A percentile compares a stretch with the other conserved stretches of the same genome.
Conservation (phyloP, 2,797 vertebrate genomes). For the Myotis vivesi region DNA sequence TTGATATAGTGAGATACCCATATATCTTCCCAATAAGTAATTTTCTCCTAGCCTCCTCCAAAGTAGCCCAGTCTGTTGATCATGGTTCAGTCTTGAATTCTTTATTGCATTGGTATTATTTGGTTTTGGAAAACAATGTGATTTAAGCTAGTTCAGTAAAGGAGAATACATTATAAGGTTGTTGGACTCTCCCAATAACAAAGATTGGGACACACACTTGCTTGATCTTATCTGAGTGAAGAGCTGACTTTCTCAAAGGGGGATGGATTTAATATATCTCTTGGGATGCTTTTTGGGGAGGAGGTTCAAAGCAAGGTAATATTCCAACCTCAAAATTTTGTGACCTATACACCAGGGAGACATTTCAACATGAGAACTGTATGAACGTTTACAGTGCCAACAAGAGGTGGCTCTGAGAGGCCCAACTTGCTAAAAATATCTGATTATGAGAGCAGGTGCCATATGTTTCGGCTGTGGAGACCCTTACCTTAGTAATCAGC, state of each 20-base stretch:
- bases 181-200: neutral
- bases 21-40: neutral
- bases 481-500: neutral
- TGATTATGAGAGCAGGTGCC: neutral
- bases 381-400: neutral
- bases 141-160: neutral
- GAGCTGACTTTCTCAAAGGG: neutral
- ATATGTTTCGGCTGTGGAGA: neutral
- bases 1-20: neutral
- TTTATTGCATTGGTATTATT: neutral
- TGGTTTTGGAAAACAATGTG: neutral
- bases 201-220: neutral
- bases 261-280: neutral
- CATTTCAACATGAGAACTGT: neutral
- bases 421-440: neutral
- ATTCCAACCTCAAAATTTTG: neutral
- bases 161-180: neutral
- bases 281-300: neutral
- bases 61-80: neutral
- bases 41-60: neutral
- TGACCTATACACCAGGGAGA: neutral
- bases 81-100: neutral
- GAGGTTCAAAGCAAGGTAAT: neutral
- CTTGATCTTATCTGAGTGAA: neutral
- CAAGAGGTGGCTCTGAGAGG: neutral